Evolutionary conservation across 2,888 invertebrate species (phyloP), one percentile per base, ranked within the genome.

Genomic region (Heliconius charithonia): DNA sequence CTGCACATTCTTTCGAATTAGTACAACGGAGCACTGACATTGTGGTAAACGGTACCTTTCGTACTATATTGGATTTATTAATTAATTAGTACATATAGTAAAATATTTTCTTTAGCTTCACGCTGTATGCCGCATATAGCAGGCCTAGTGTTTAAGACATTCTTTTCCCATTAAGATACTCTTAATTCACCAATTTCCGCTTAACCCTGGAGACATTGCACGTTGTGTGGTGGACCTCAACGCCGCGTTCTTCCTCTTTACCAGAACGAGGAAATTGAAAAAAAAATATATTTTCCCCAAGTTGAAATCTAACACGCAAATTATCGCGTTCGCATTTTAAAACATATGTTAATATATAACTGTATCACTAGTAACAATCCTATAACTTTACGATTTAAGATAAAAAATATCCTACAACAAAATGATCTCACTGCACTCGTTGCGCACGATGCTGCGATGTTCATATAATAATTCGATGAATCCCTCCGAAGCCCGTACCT

Each of bases 401-500:
- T 45, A 69, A 41, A 69, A 19, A 27, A 22, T 32, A 9, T 56
- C 27, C 27, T 56, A 13, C 22, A 59, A 59, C 13, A 13, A 0
- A 37, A 32, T 37, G 25, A 72, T 37, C 59, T 32, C 9, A 59
- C 13, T 19, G 9, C 27, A 56, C n/a, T 56, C 56, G 29, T 32
- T 27, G 71, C 51, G 51, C 56, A 56, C 7, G 56, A 56, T 56
- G 29, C 51, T 71, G 56, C 27, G 75, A 71, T 72, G 66, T 29
- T 25, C 45, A 69, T 75, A 62, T 37, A 69, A 76, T 56, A 72
- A 59, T 71, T 59, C 56, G 45, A 69, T 70, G 75, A 65, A 32
- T 70, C 74, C 78, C 69, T 51, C 65, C 66, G 66, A 72, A 71
- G 77, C 67, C 63, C 59, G 74, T 79, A 67, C 81, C 75, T 77